Evolutionary conservation across 2,113 vertebrate genomes (phyloP).

Genomic region (Myxocyprinus asiaticus): DNA sequence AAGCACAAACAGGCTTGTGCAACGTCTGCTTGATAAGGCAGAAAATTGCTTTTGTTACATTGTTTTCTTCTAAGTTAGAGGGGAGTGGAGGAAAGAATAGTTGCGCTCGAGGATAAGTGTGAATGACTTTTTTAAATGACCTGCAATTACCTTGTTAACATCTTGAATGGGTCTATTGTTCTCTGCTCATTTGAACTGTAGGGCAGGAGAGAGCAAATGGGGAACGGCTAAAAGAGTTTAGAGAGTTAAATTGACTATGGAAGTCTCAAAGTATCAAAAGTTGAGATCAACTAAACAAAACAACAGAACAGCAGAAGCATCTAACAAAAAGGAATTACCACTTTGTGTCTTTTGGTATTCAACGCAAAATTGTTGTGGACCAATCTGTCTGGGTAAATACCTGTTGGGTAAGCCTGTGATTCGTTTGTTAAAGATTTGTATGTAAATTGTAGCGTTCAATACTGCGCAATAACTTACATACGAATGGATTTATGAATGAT

Average conservation of each 20-base stretch:
- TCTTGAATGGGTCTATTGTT: conserved; percentile 44
- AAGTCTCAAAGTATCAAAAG: conserved; percentile 38
- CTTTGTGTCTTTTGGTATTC: conserved; percentile 6
- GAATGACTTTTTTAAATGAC: conserved; percentile 52
- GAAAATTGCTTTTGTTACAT: conserved; percentile 52
- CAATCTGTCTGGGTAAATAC: conserved; percentile 12
- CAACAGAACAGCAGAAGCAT: background rate
- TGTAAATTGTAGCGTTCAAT: no score
- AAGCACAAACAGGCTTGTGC: conserved; percentile 43
- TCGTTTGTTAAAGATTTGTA: background rate
- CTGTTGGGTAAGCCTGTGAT: background rate
- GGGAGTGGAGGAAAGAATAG: conserved; percentile 3
- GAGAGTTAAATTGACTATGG: conserved; percentile 29
- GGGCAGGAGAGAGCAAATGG: conserved; percentile 23
- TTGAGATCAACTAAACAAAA: conserved; percentile 38
- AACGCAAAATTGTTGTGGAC: background rate
- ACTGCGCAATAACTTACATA: no score
- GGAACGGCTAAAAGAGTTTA: conserved; percentile 37
- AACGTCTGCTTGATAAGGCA: conserved; percentile 48
- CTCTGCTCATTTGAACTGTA: conserved; percentile 40
- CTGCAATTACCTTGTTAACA: conserved; percentile 52
- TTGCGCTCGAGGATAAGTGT: conserved; percentile 37
- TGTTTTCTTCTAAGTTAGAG: conserved; percentile 20
- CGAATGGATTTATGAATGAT: background rate
- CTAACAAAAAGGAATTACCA: background rate